Conservation (phyloP, 1,140 invertebrate genomes). For the Drosophila teissieri region DNA sequence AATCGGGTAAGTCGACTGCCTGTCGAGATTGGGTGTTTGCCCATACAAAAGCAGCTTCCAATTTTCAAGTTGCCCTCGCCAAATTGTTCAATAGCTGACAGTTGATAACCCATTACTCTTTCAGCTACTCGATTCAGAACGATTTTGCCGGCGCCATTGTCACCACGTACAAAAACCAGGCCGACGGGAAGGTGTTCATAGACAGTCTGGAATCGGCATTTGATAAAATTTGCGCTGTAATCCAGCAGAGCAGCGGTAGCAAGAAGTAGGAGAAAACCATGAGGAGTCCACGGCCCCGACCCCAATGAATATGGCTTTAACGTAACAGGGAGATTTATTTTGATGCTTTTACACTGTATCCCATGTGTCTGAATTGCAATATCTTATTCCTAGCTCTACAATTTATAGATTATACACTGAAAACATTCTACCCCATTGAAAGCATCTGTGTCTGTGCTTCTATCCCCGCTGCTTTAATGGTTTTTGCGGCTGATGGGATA, state of each 20-base stretch:
- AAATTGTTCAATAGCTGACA: slow-evolving; percentile 1
- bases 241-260: slow-evolving; percentile 53
- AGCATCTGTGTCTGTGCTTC: slow-evolving; percentile 18
- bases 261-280: slow-evolving; percentile 3
- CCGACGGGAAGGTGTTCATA: slow-evolving; percentile 89
- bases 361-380: slow-evolving; percentile 52
- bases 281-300: slow-evolving; percentile 4
- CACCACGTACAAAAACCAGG: slow-evolving; percentile 90
- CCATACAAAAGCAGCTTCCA: background rate
- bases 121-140: slow-evolving; percentile 62
- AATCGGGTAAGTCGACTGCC: slow-evolving; percentile 88
- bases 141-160: slow-evolving; percentile 91
- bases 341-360: slow-evolving; percentile 28
- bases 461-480: slow-evolving; percentile 12
- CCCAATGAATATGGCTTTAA: slow-evolving; percentile 21
- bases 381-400: slow-evolving; percentile 48
- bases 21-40: slow-evolving; percentile 4
- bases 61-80: background rate
- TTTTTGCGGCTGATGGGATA: slow-evolving; percentile 12
- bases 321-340: slow-evolving; percentile 46
- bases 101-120: slow-evolving; percentile 17
- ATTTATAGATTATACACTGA: slow-evolving; percentile 58
- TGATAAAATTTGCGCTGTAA: slow-evolving; percentile 67
- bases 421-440: slow-evolving; percentile 33
- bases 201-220: slow-evolving; percentile 89